Conservation (phyloP, 2,113 vertebrate species). For the Coracopsis vasa region DNA sequence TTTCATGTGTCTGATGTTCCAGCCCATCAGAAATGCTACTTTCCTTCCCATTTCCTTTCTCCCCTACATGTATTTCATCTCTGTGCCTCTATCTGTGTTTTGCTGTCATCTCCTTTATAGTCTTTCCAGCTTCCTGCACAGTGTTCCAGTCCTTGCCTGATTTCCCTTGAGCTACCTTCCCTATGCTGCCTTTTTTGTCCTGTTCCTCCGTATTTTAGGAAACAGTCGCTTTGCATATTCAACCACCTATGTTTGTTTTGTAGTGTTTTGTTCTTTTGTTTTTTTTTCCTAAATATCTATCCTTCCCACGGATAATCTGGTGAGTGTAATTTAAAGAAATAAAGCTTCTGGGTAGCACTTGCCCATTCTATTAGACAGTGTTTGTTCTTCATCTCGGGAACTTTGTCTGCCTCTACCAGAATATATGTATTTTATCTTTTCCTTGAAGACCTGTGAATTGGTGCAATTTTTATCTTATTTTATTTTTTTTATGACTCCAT, state of each 20-base stretch:
- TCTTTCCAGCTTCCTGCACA: neutral
- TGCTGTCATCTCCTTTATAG: neutral
- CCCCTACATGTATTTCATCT: neutral
- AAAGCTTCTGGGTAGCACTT: neutral
- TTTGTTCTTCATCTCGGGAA: neutral
- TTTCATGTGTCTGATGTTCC: neutral
- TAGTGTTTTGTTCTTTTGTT: neutral
- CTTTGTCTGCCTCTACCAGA: neutral
- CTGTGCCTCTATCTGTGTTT: neutral
- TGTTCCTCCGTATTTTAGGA: neutral
- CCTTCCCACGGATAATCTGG: neutral
- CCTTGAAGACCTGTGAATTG: neutral
- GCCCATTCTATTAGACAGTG: neutral
- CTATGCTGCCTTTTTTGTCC: neutral
- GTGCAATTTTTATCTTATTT: neutral
- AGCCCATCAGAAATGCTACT: neutral
- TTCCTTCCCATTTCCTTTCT: neutral
- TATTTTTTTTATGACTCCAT: neutral
- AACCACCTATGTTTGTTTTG: neutral
- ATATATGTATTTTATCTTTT: neutral
- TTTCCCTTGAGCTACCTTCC: neutral
- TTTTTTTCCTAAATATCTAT: neutral
- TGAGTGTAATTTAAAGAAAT: neutral
- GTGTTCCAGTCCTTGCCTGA: neutral
- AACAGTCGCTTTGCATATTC: neutral